Conservation (phyloP, 2,113 vertebrate genomes). For the Ceyx margarethae region DNA sequence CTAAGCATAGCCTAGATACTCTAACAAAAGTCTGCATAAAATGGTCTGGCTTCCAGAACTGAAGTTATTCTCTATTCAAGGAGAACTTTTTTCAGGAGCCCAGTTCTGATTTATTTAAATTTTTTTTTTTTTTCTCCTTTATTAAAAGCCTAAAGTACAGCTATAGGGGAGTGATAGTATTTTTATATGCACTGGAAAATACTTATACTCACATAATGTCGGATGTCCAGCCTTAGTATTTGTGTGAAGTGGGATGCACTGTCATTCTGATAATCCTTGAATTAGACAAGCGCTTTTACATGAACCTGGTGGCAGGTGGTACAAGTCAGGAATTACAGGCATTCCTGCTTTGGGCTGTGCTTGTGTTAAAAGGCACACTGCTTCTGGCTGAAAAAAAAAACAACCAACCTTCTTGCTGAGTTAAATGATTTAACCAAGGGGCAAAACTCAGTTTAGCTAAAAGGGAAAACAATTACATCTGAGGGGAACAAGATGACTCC, state of each 20-base stretch:
- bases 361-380: constrained; percentile 60
- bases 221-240: neutral
- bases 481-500: neutral
- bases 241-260: neutral
- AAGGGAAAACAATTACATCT: neutral
- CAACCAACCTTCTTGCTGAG: neutral
- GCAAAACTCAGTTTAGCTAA: constrained; percentile 14
- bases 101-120: neutral
- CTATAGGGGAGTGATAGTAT: neutral
- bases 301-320: constrained; percentile 69
- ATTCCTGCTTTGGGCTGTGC: constrained; percentile 73
- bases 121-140: neutral
- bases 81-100: neutral
- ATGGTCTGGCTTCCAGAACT: neutral
- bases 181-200: neutral
- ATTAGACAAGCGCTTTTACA: constrained; percentile 61
- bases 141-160: neutral
- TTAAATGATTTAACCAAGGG: constrained; percentile 44
- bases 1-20: neutral
- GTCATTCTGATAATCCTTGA: constrained; percentile 60
- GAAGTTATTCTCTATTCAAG: neutral
- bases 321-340: constrained; percentile 69
- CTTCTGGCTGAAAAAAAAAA: constrained; percentile 47
- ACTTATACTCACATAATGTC: neutral
- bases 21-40: neutral